Percentiles rank a stretch among this genome's conserved stretches.
Conservation (phyloP, 2,888 invertebrate genomes). For the Epsilonema sp. region DNA sequence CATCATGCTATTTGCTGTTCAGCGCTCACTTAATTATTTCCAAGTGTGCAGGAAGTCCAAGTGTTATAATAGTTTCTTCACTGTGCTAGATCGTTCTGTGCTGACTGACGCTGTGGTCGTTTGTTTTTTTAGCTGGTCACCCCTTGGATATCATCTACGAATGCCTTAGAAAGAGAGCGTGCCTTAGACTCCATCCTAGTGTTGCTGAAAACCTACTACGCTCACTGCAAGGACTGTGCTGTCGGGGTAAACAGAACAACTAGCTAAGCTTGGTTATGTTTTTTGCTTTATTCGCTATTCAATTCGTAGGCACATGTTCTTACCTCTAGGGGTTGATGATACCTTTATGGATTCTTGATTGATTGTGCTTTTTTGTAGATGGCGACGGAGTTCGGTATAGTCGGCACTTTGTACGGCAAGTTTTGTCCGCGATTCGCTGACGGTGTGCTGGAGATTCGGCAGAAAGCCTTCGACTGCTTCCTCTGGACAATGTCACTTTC, state of each 20-base stretch:
- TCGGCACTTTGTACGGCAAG: slow-evolving; percentile 22
- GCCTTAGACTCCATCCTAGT: slow-evolving; percentile 5
- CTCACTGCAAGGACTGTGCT: not conserved
- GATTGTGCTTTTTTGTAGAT: slow-evolving; percentile 11
- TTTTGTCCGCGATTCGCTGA: slow-evolving; percentile 24
- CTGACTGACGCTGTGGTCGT: no score
- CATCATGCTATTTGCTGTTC: no score
- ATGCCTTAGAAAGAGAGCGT: slow-evolving; percentile 4
- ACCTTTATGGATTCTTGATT: no score
- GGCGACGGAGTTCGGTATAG: slow-evolving; percentile 22
- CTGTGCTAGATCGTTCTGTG: no score
- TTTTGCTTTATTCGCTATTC: not conserved
- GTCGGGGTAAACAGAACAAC: slow-evolving; percentile 4
- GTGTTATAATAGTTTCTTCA: no score
- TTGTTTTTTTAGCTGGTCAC: slow-evolving; percentile 6
- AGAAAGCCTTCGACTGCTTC: slow-evolving; percentile 14
- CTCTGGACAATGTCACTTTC: slow-evolving; percentile 16
- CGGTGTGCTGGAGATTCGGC: slow-evolving; percentile 18
- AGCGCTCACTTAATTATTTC: no score
- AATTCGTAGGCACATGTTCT: no score
- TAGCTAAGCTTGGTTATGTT: slow-evolving; percentile 1
- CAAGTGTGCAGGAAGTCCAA: no score
- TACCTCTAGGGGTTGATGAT: no score
- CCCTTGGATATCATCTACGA: slow-evolving; percentile 6
- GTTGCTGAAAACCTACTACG: slow-evolving; percentile 7